Base-by-base conservation (phyloP, 2,888 invertebrate genomes). In the Xanthorhoe designata region DNA sequence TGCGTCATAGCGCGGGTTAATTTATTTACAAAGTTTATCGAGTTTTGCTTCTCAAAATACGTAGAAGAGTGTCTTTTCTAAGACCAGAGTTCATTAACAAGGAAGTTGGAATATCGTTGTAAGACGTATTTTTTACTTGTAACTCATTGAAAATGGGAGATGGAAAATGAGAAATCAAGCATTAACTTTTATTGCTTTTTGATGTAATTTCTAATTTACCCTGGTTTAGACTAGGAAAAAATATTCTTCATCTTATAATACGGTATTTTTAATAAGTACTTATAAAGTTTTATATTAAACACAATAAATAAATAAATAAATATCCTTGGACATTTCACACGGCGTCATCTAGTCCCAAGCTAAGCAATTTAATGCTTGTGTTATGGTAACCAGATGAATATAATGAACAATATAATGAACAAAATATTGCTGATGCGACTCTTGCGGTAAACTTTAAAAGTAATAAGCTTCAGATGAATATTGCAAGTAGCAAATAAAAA, bases 1-100 rank as follows among this genome's bases (percentile, higher is more conserved):
- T 87, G 85, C 84, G 79, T 87, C 85, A 83, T 81, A 72, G 73
- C 77, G 60, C n/a, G 61, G 65, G 68, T 61, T 68, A 58, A 69
- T 66, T 74, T 70, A 72, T 70, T 69, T 70, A 69, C 61, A 66
- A 64, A 59, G 57, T 64, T 69, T 64, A 62, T 59, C 61, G 57
- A 49, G 24, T 66, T 59, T 55, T 55, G 24, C 45, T 29, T 17
- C 52, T 19, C 13, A 59, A 42, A 58, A 58, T 50, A 50, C n/a
- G 15, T 29, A 56, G 45, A 57, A 57, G 47, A 57, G 38, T 42
- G 38, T 42, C 10, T 42, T 42, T 42, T 42, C 38, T 42, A 13
- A 42, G 38, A 9, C 13, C n/a, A 3, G 38, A 42, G 13, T 42
- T 13, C 5, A 42, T 13, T 42, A 13, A 42, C 2, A 42, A 13